Base-by-base conservation (phyloP, 2,888 invertebrate genomes). In the Boloria euphrosyne region DNA sequence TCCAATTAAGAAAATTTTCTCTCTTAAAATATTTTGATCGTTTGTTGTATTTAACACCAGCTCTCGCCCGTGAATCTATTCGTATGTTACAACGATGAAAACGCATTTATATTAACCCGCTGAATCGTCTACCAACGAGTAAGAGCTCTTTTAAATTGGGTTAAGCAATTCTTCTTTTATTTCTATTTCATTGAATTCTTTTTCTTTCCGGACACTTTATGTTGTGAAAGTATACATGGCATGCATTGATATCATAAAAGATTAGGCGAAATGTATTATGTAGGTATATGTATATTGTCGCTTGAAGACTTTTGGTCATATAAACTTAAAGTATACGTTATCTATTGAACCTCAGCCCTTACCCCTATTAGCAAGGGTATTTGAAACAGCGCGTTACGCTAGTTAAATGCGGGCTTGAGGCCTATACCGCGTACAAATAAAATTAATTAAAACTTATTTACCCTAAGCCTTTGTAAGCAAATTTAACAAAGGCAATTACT, bases 351-450 rank as follows among this genome's bases (percentile, higher is more conserved):
- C 64, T 53, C 64, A 68, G 65, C 62, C 66, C 60, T 69, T 59
- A 55, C 69, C 69, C 69, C 68, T 66, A 72, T 71, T 71, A 72
- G 69, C 60, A 50, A 51, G 65, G 63, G 68, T 68, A 65, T 72
- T 68, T 57, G 63, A 65, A 66, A 71, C 67, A 52, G 50, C 67
- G 69, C 47, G 43, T 50, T 63, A 67, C 63, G 52, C 64, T 65
- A 65, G 51, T 61, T 68, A 69, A 72, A 71, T 71, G 66, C 72
- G 68, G 66, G 69, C 55, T 55, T 16, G 58, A 59, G 59, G 65
- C 67, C 66, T 65, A 60, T 53, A 44, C 62, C 68, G 57, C 69
- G 62, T 62, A 54, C 65, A 66, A 69, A 69, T 69, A 72, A 69
- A 71, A 68, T 72, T 67, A 69, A 69, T 69, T 69, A 69, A 69